These are phyloP conservation scores for Pitta sordida DNA, from an alignment of 2,113 vertebrate species.

Conservation along the genomic window DNA sequence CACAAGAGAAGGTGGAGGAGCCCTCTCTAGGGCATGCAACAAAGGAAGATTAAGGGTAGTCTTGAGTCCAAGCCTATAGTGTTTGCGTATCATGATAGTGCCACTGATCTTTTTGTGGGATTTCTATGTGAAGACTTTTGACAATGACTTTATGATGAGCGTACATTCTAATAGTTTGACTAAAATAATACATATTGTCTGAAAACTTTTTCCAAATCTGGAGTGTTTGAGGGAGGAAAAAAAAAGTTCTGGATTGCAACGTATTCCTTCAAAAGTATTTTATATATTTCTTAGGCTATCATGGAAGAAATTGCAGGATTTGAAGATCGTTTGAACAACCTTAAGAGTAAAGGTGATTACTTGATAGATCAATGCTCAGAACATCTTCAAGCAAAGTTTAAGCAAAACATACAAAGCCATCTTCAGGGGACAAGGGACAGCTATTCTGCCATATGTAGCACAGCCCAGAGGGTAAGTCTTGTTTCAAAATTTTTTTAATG, in stretches of 20 bases:
- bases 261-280: neutral
- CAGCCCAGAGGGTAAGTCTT: conserved; percentile 90
- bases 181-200: neutral
- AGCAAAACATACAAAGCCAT: conserved; percentile 85
- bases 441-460: conserved; percentile 96
- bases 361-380: conserved; percentile 85
- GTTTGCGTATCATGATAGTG: neutral
- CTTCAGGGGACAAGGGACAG: conserved; percentile 93
- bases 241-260: rapidly evolving
- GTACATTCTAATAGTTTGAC: neutral
- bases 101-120: neutral
- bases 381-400: conserved; percentile 86
- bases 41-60: neutral
- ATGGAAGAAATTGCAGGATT: conserved; percentile 98
- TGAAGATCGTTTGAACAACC: conserved; percentile 85
- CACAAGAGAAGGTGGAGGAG: neutral
- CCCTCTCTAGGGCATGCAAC: neutral
- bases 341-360: conserved; percentile 83
- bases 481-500: neutral
- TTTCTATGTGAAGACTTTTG: neutral
- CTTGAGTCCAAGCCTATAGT: neutral
- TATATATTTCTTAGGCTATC: conserved; percentile 79
- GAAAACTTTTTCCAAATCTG: neutral
- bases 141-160: neutral
- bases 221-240: neutral